These are phyloP conservation scores for Habroteleia sp. DNA, from an alignment of 2,888 invertebrate genomes.

Conservation along the genomic window DNA sequence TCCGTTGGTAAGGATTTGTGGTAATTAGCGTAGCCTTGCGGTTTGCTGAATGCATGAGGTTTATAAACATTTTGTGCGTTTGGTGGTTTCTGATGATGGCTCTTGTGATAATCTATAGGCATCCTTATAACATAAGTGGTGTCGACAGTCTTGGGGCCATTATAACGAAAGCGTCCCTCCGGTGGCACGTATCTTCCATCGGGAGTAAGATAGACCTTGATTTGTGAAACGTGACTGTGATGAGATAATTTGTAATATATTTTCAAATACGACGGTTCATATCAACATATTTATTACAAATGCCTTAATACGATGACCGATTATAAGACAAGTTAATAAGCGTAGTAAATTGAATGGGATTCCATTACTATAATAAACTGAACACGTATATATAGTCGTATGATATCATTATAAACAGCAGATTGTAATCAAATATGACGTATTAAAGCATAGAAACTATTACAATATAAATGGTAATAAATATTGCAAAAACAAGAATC, in stretches of 20 bases:
- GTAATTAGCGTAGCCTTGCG: slow-evolving; percentile 67
- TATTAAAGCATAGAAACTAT: too few relatives aligned
- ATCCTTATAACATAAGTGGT: slow-evolving; percentile 84
- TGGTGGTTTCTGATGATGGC: slow-evolving; percentile 8
- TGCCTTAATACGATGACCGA: background rate
- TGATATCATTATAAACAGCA: too few relatives aligned
- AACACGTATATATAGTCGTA: too few relatives aligned
- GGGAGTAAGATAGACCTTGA: slow-evolving; percentile 81
- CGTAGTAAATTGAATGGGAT: too few relatives aligned
- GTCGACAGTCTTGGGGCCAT: slow-evolving; percentile 82
- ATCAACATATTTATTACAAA: background rate
- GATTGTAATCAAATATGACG: too few relatives aligned
- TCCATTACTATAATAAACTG: too few relatives aligned
- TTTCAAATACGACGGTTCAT: slow-evolving; percentile 1
- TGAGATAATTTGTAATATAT: slow-evolving; percentile 19
- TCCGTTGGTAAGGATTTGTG: slow-evolving; percentile 52
- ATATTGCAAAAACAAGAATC: too few relatives aligned
- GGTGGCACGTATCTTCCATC: slow-evolving; percentile 83
- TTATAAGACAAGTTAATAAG: too few relatives aligned
- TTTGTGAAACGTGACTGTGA: slow-evolving; percentile 30
- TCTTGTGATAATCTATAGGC: slow-evolving; percentile 68
- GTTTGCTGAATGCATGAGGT: slow-evolving; percentile 53
- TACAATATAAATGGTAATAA: too few relatives aligned
- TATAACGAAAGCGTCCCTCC: slow-evolving; percentile 81
- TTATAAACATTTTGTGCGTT: slow-evolving; percentile 22